Conservation (phyloP, 2,113 vertebrate genomes). For the Oplegnathus fasciatus region DNA sequence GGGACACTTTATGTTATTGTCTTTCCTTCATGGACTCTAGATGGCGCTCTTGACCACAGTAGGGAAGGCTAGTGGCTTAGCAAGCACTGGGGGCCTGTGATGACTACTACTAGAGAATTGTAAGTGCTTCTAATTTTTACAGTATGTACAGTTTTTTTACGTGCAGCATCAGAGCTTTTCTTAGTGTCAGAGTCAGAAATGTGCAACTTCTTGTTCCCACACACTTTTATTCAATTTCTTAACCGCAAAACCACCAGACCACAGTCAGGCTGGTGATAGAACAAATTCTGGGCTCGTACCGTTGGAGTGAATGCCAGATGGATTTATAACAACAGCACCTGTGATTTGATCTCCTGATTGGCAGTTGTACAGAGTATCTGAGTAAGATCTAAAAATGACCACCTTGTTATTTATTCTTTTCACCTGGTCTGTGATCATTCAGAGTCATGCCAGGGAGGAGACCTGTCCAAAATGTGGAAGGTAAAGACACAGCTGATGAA, state of each 20-base stretch:
- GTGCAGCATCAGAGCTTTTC: neutral
- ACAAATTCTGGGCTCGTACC: neutral
- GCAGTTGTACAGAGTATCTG: constrained; percentile 9
- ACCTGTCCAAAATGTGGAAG: neutral
- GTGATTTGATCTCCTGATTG: constrained; percentile 6
- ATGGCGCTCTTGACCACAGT: neutral
- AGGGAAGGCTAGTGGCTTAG: neutral
- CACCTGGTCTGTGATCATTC: constrained; percentile 2
- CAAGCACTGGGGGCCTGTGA: neutral
- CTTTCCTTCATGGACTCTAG: neutral
- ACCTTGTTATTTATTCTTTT: constrained; percentile 11
- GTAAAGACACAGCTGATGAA: neutral
- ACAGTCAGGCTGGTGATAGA: neutral
- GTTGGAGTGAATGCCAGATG: constrained; percentile 5
- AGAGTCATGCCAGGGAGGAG: neutral
- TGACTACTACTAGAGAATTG: no score
- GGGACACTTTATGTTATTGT: neutral
- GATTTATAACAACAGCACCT: constrained; percentile 17
- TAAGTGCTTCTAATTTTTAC: neutral
- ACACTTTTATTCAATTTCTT: neutral
- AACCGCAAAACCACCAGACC: neutral
- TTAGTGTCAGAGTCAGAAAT: neutral
- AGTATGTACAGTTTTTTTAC: neutral
- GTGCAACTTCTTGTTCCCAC: neutral
- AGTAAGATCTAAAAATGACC: neutral